Conservation (phyloP, 2,888 invertebrate species). For the Sesia apiformis region DNA sequence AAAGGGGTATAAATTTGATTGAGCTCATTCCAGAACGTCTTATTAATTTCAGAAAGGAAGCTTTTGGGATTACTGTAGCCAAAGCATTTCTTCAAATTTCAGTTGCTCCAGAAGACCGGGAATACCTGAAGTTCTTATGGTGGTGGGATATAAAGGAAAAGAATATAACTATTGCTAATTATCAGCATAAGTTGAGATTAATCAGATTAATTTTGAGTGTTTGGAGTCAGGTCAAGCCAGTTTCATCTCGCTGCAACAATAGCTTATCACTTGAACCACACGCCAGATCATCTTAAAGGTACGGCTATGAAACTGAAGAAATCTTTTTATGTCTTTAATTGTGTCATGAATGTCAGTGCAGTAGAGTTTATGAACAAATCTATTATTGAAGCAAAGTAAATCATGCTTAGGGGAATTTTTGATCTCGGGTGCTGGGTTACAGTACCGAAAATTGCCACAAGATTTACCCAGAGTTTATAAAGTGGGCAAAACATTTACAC, state of each 20-base stretch:
- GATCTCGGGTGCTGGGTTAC: conserved; percentile 8
- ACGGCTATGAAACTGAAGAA: conserved; percentile 1
- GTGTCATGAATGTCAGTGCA: conserved; percentile 7
- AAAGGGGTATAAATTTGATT: conserved; percentile 7
- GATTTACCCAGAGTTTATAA: not conserved
- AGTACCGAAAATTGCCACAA: not conserved
- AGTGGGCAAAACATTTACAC: not conserved
- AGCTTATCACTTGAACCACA: not conserved
- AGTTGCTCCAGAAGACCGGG: conserved; percentile 1
- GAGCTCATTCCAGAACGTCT: conserved; percentile 7
- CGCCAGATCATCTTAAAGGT: not conserved
- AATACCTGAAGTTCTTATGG: conserved; percentile 6
- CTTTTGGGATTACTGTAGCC: conserved; percentile 5
- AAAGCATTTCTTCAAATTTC: conserved; percentile 8
- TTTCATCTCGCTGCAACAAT: not conserved
- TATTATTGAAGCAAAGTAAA: conserved; percentile 4
- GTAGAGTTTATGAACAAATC: conserved; percentile 3
- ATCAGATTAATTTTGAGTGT: too few relatives aligned
- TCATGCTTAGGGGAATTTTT: conserved; percentile 8
- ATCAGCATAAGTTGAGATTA: conserved; percentile 4
- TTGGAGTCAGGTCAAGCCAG: conserved; percentile 4
- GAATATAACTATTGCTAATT: not conserved
- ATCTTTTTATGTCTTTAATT: conserved; percentile 11
- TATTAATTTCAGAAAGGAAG: conserved; percentile 5
- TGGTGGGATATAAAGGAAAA: conserved; percentile 1